These are phyloP conservation scores for Pristionchus exspectatus DNA, from an alignment of 2,888 invertebrate species.

Conservation along the genomic window DNA sequence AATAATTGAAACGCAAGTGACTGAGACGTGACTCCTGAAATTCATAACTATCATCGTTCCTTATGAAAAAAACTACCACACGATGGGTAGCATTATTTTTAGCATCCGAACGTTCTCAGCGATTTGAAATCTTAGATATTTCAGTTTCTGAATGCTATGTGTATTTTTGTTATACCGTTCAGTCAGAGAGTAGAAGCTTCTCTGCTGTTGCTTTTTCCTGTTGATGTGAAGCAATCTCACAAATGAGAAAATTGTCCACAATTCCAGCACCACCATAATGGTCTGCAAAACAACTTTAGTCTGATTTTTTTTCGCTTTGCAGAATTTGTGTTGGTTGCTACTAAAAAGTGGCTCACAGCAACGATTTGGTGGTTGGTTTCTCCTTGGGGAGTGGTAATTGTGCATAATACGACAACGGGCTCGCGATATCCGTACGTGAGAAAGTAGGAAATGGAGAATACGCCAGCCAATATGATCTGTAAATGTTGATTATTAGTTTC, in stretches of 20 bases:
- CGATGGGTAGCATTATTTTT: not conserved
- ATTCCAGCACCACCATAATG: not conserved
- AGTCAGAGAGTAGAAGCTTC: not conserved
- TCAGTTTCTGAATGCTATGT: not conserved
- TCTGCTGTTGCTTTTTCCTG: not conserved
- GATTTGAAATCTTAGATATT: not conserved
- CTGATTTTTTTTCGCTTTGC: not conserved
- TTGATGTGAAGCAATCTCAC: not conserved
- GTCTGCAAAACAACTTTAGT: not conserved
- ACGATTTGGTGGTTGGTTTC: not conserved
- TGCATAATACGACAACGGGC: not conserved
- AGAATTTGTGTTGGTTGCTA: not conserved
- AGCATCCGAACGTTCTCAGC: not conserved
- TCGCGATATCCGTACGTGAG: not conserved
- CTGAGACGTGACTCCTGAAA: not conserved
- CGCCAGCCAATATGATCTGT: not conserved
- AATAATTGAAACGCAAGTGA: not conserved
- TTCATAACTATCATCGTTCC: not conserved
- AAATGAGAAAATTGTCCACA: not conserved
- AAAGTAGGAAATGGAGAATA: not conserved
- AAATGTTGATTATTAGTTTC: not conserved
- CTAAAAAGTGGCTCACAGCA: not conserved
- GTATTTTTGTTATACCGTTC: not conserved
- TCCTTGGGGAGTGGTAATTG: not conserved
- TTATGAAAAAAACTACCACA: not conserved